Evolutionary conservation across 2,797 vertebrate genomes (phyloP), one percentile per base, ranked within the genome.

Genomic region (Sebastes vulpes): DNA sequence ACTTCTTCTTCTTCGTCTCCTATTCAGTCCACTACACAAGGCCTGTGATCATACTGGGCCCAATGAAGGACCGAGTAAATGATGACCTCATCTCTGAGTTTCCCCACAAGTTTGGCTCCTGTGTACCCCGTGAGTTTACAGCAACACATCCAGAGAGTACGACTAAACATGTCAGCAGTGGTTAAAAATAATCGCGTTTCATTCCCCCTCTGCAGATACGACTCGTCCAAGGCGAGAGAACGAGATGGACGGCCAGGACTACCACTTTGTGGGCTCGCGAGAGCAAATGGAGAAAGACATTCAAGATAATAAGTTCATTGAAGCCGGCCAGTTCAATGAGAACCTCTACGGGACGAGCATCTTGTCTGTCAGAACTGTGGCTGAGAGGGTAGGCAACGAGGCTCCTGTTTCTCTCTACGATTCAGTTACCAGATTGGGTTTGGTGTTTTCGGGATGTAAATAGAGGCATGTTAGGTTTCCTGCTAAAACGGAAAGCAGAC

Each of bases 201-300:
- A 0, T 69, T 80, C 42, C 42, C 42, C 83, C 61, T 72, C 87
- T 3, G 12, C 94, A 99, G 99, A 99, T 89, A 99, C 98, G 4
- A 99, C 99, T 83, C 97, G 98, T 89, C 97, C 98, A 18, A 96
- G 98, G 86, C 96, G 98, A 48, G 99, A 99, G 72, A 98, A 97
- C 0, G 99, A 99, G 91, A 97, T 99, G 76, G 98, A 99, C 0
- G 99, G 98, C 1, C 98, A 99, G 88, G 99, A 99, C 90, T 99
- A 99, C 83, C 98, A 99, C 94, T 99, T 99, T 16, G 98, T 99
- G 20, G 95, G 63, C 1, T 99, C 99, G 4, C 96, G 98, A 26
- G 98, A 99, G 70, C 98, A 99, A 90, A 99, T 99, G 99, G 99
- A 99, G 95, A 99, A 99, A 67, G 99, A 99, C 87, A 99, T 99